Base-by-base conservation (phyloP, 1,140 invertebrate genomes). In the Babylonia areolata region DNA sequence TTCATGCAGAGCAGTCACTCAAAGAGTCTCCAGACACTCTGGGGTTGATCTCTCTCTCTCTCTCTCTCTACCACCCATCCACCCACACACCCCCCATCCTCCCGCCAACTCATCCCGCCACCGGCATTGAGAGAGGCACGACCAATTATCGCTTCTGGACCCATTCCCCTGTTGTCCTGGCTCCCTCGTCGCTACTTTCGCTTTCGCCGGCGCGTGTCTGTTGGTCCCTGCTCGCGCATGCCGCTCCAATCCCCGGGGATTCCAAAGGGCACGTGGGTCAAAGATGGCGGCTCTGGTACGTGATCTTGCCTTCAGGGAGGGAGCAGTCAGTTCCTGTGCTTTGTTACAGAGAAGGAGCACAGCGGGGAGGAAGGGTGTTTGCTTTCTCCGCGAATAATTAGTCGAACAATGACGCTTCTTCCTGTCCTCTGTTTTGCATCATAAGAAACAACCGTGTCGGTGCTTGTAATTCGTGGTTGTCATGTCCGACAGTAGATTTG, bases 141-240 rank as follows among this genome's bases (percentile, higher is more conserved):
- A 81, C 80, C 80, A 58, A 81, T 81, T 81, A 81, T 81, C 51
- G 46, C 40, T 31, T 33, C 33, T 81, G 51, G 42, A 28, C 51
- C 51, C 51, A 31, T 40, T 23, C 23, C 33, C 23, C 80, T 81
- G 80, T 81, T 81, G 80, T 81, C 28, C 5, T 28, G n/a, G 40
- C 80, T 33, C 78, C 42, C 80, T 35, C 80, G 58, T 64, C 33
- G 80, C 46, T 81, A 81, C 80, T 81, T 81, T 81, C 80, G 80
- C 42, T 81, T 58, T 81, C 80, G 17, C 46, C 33, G 28, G 42
- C 80, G 58, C 80, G 80, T 81, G 80, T 23, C 46, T 58, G 15
- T 28, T 42, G 31, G 46, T 28, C 80, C 40, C 80, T 54, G 40
- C 51, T n/a, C 28, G 42, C n/a, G 80, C 80, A 46, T 81, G 51